Conservation (phyloP, 2,113 vertebrate genomes). For the Ahaetulla prasina region DNA sequence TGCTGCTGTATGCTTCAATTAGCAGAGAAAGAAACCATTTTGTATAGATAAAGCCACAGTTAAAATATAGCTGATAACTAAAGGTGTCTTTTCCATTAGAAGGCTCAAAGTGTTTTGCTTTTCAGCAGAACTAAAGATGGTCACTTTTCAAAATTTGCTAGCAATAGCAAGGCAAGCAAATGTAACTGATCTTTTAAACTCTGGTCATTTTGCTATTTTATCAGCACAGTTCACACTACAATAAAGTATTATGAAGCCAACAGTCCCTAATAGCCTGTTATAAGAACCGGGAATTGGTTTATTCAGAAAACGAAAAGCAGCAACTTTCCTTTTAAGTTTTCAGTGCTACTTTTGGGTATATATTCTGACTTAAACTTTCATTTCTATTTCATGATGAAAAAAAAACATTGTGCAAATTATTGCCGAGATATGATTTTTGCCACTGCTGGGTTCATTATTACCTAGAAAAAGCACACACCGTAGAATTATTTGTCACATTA, state of each 20-base stretch:
- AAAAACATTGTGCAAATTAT: slow-evolving; percentile 8
- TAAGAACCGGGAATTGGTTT: not conserved
- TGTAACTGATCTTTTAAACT: not conserved
- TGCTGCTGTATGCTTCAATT: slow-evolving; percentile 4
- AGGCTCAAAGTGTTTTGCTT: not conserved
- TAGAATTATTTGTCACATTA: not conserved
- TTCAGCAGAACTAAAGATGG: not conserved
- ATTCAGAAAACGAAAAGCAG: not conserved
- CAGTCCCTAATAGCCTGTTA: not conserved
- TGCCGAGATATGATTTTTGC: not conserved
- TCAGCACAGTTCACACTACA: not conserved
- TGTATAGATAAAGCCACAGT: not conserved
- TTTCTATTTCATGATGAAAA: slow-evolving; percentile 2
- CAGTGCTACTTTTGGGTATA: not conserved
- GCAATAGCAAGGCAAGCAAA: not conserved
- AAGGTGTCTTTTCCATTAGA: not conserved
- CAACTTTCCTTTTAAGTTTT: not conserved
- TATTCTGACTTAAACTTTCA: not conserved
- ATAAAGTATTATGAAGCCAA: not conserved
- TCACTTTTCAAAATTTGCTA: not conserved
- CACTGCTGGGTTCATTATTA: not conserved
- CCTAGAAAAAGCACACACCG: not conserved
- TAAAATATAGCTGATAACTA: not conserved
- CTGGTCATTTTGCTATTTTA: not conserved
- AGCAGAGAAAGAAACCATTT: slow-evolving; percentile 1